phyloP scores from a whole-genome alignment of 2,888 invertebrate genomes.

The Aproaerema taeniolella region DNA sequence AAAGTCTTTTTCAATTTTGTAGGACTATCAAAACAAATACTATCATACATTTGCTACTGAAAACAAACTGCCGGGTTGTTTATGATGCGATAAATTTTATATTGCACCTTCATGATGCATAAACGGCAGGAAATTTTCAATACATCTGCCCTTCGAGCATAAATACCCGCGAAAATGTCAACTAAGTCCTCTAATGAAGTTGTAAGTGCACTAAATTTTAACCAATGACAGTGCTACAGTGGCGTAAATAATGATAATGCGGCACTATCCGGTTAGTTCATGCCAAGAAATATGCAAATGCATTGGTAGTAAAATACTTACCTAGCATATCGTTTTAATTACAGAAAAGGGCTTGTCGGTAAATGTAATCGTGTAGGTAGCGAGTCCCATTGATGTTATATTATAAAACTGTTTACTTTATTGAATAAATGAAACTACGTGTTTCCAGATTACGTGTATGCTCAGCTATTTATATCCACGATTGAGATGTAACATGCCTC shows the following conservation, averaged over 20 bases:
- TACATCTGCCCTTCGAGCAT: too few relatives aligned
- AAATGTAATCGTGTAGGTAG: constrained; percentile 26
- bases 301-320: constrained; percentile 12
- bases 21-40: too few relatives aligned
- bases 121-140: too few relatives aligned
- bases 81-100: too few relatives aligned
- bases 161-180: too few relatives aligned
- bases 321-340: constrained; percentile 33
- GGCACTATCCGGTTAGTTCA: constrained; percentile 44
- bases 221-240: constrained; percentile 5
- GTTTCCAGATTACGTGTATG: constrained; percentile 42
- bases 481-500: constrained; percentile 37
- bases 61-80: too few relatives aligned
- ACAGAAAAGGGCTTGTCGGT: constrained; percentile 29
- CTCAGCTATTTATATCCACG: constrained; percentile 36
- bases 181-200: neutral
- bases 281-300: constrained; percentile 45
- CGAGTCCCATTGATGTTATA: constrained; percentile 39
- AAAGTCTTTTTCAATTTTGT: too few relatives aligned
- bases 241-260: constrained; percentile 47
- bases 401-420: constrained; percentile 47
- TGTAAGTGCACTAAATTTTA: neutral
- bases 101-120: too few relatives aligned
- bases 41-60: too few relatives aligned
- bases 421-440: constrained; percentile 44